phyloP scores from a whole-genome alignment of 2,888 invertebrate genomes.

The Anagyrus pseudococci region DNA sequence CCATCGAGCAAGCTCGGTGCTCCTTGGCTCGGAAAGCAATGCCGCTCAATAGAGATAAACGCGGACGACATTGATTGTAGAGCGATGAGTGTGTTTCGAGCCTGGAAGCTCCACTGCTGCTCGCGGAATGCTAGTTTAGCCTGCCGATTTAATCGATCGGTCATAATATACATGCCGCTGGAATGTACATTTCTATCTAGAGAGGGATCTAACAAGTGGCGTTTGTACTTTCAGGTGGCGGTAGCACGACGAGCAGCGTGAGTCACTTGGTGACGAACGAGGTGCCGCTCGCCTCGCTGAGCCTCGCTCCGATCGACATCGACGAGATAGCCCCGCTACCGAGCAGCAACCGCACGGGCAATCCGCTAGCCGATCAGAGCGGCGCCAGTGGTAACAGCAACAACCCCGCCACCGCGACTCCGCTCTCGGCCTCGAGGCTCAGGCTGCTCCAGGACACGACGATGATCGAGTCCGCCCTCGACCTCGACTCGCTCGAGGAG shows the following conservation, averaged over 20 bases:
- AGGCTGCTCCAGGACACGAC: constrained; percentile 84
- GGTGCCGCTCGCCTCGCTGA: constrained; percentile 67
- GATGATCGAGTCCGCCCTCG: constrained; percentile 89
- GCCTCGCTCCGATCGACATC: constrained; percentile 60
- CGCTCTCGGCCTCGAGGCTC: constrained; percentile 71
- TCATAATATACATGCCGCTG: too few relatives aligned
- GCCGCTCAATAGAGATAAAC: too few relatives aligned
- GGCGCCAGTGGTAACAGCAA: constrained; percentile 47
- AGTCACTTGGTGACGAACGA: constrained; percentile 72
- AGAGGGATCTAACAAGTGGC: too few relatives aligned
- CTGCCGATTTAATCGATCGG: too few relatives aligned
- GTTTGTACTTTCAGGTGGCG: constrained; percentile 64
- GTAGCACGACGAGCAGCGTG: constrained; percentile 72
- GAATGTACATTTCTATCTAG: too few relatives aligned
- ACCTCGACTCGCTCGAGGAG: constrained; percentile 85
- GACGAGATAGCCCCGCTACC: constrained; percentile 58
- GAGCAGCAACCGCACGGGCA: constrained; percentile 39
- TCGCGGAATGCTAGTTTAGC: too few relatives aligned
- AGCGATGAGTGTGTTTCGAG: too few relatives aligned
- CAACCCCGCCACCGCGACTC: constrained; percentile 51
- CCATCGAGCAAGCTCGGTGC: too few relatives aligned
- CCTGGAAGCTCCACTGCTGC: too few relatives aligned
- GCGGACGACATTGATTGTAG: too few relatives aligned
- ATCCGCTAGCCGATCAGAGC: constrained; percentile 49
- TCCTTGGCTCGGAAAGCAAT: too few relatives aligned